Percentiles rank a stretch among this genome's conserved stretches.
phyloP scores from a whole-genome alignment of 2,113 vertebrate genomes.

The Gila orcuttii region DNA sequence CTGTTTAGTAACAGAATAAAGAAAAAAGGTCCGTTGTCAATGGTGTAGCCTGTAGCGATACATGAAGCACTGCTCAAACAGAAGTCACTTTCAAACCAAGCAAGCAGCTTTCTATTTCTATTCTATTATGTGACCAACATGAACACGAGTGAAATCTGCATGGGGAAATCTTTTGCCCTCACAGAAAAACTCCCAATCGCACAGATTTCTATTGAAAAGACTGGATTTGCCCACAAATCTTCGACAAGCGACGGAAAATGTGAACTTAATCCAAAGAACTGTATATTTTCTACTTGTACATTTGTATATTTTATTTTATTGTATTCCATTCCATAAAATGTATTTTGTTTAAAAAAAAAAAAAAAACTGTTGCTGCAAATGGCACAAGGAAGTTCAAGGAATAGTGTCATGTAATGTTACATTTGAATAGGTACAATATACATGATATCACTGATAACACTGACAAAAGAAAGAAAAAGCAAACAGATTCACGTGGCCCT shows the following conservation, averaged over 20 bases:
- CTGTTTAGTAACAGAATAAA: too few relatives aligned
- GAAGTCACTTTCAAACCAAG: not conserved
- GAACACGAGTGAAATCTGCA: not conserved
- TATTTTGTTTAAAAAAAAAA: slow-evolving; percentile 61
- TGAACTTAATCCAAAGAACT: not conserved
- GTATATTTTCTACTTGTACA: slow-evolving; percentile 4
- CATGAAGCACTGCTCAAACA: not conserved
- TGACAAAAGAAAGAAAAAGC: slow-evolving; percentile 5
- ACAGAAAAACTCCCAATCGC: not conserved
- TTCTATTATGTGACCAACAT: not conserved
- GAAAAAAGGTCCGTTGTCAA: not conserved
- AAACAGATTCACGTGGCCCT: slow-evolving; percentile 19
- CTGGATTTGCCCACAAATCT: not conserved
- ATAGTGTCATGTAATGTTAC: not conserved
- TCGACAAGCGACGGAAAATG: not conserved
- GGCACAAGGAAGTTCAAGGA: not conserved
- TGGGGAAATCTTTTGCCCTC: not conserved
- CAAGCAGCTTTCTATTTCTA: not conserved
- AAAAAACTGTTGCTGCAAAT: slow-evolving; percentile 30
- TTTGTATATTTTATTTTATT: slow-evolving; percentile 48
- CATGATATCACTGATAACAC: not conserved
- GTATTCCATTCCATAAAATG: slow-evolving; percentile 51
- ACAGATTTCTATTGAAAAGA: not conserved
- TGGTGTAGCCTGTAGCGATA: not conserved
- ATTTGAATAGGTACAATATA: slow-evolving; percentile 12